Base-by-base conservation (phyloP, 2,113 vertebrate species). In the Neolamprologus longior region DNA sequence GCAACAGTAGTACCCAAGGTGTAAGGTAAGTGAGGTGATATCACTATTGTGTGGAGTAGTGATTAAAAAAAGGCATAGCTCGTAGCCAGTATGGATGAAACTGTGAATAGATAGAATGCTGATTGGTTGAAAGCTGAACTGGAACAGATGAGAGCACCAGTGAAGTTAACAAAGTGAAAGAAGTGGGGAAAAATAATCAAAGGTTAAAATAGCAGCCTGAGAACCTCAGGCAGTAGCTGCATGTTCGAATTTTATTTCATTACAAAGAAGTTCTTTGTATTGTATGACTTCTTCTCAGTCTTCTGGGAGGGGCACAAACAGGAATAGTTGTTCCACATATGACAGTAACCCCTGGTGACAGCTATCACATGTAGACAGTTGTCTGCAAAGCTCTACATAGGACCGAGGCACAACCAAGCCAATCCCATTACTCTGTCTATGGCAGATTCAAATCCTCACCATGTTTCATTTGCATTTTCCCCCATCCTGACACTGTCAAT, bases 1-100 rank as follows among this genome's bases (percentile, higher is more conserved):
- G 96, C 87, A 97, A 91, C 61, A 33, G 66, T 50, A 84, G 55
- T 4, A 58, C 84, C 13, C 91, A 92, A 81, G 66, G 82, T 73
- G 92, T 87, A 1, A 92, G 94, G 95, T 94, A 80, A 63, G 92
- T 63, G 2, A 11, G 4, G 13, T 14, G 7, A n/a, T 68, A 53
- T 84, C 12, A 42, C 17, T 14, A 52, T 31, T 71, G n/a, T 71
- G 12, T 71, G n/a, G 35, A 6, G 5, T 42, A 71, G 17, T 63
- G 58, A 63, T 63, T 4, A 0, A 7, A 35, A 40, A 24, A 71
- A 71, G 12, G n/a, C 8, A 4, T 24, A 71, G 12, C 7, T 42
- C 2, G 1, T 71, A 24, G n/a, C 2, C n/a, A 4, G n/a, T 42
- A 24, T 40, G n/a, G 35, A 71, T 71, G 35, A 71, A 21, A 40